A percentile compares a stretch with the other conserved stretches of the same genome.
phyloP scores from a whole-genome alignment of 2,888 invertebrate species.

The Napeogenes sylphis region DNA sequence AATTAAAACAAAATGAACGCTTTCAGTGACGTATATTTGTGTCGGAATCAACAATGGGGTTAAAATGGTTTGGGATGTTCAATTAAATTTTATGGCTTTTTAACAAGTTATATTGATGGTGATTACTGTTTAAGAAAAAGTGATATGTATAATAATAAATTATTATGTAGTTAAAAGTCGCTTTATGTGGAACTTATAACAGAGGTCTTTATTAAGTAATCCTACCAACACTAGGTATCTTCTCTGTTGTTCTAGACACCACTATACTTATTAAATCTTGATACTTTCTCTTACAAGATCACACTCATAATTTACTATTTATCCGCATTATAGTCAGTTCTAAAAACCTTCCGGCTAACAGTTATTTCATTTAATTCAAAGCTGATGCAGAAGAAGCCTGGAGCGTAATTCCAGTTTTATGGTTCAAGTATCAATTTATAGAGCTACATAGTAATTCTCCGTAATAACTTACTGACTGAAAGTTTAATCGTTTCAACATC shows the following conservation, averaged over 20 bases:
- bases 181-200: too few species aligned
- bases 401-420: slow-evolving; percentile 1
- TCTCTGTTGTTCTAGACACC: too few species aligned
- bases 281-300: neutral
- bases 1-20: slow-evolving; percentile 7
- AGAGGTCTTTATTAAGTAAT: too few species aligned
- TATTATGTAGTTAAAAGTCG: too few species aligned
- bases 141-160: too few species aligned
- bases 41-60: slow-evolving; percentile 6
- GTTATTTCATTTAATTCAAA: neutral
- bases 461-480: slow-evolving; percentile 5
- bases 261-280: too few species aligned
- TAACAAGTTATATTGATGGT: slow-evolving; percentile 3
- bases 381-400: slow-evolving; percentile 2
- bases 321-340: neutral
- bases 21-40: slow-evolving; percentile 2
- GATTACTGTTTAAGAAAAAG: neutral
- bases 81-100: slow-evolving; percentile 16
- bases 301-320: neutral
- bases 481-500: neutral
- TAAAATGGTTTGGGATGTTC: slow-evolving; percentile 11
- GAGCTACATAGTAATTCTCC: slow-evolving; percentile 1
- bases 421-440: slow-evolving; percentile 1
- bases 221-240: too few species aligned
- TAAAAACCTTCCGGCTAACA: slow-evolving; percentile 4